A percentile compares a stretch with the other conserved stretches of the same genome.
Conservation (phyloP, 2,888 invertebrate genomes). For the Xestia c-nigrum region DNA sequence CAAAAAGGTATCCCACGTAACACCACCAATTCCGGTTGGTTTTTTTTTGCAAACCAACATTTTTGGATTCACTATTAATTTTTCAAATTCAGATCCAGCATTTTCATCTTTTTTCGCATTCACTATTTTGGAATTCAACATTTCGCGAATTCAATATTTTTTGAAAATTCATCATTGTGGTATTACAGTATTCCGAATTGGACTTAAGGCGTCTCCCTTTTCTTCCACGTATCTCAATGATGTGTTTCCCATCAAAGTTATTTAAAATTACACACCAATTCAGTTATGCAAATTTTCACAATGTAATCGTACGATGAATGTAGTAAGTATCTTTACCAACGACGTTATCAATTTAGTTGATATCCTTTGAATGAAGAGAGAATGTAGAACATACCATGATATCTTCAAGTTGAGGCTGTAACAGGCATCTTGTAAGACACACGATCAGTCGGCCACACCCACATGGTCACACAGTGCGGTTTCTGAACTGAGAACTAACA, state of each 20-base stretch:
- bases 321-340: too few relatives aligned
- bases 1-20: background rate
- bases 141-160: too few relatives aligned
- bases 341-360: background rate
- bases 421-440: background rate
- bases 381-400: too few relatives aligned
- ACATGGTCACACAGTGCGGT: background rate
- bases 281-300: background rate
- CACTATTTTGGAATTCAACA: too few relatives aligned
- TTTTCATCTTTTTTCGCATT: too few relatives aligned
- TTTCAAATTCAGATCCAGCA: too few relatives aligned
- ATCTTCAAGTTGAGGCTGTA: background rate
- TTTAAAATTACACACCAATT: background rate
- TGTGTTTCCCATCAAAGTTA: background rate
- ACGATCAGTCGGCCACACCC: background rate
- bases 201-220: too few relatives aligned
- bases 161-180: too few relatives aligned
- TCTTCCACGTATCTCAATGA: too few relatives aligned
- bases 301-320: background rate
- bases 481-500: background rate
- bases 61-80: too few relatives aligned
- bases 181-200: too few relatives aligned
- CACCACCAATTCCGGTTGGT: background rate
- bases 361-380: too few relatives aligned
- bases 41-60: background rate